Evolutionary conservation across 1,140 invertebrate species (phyloP).

Genomic region (Monomorium pharaonis): DNA sequence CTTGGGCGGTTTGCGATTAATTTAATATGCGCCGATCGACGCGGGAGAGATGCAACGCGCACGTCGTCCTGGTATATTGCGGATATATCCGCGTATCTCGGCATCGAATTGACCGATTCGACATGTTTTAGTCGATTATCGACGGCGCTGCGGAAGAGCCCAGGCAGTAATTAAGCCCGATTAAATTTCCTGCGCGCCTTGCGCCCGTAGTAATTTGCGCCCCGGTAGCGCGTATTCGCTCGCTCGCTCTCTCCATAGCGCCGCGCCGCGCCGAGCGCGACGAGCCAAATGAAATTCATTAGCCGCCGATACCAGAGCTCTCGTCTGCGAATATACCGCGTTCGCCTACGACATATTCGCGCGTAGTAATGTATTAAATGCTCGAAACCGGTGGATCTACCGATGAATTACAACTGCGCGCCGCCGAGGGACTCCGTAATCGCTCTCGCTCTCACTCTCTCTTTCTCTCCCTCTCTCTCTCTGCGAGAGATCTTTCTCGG

Average conservation of each 20-base stretch:
- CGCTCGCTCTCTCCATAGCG: background rate
- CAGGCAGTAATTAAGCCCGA: constrained; percentile 71
- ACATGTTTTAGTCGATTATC: constrained; percentile 71
- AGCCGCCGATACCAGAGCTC: constrained; percentile 54
- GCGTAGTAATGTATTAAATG: constrained; percentile 45
- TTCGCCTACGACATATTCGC: constrained; percentile 44
- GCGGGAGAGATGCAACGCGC: constrained; percentile 48
- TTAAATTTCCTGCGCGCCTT: constrained; percentile 73
- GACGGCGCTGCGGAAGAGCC: constrained; percentile 64
- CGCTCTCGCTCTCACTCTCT: too few species aligned
- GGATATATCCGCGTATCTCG: constrained; percentile 54
- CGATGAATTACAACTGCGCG: constrained; percentile 32
- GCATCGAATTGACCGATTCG: constrained; percentile 67
- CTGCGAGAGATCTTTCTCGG: background rate
- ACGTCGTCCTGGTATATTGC: constrained; percentile 51
- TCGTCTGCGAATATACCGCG: constrained; percentile 40
- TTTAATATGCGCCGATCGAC: constrained; percentile 65
- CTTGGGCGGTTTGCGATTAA: constrained; percentile 63
- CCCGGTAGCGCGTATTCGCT: constrained; percentile 56
- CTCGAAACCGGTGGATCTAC: constrained; percentile 23
- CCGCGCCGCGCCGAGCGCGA: constrained; percentile 42
- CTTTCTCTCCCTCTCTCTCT: too few species aligned
- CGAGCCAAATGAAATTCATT: constrained; percentile 73
- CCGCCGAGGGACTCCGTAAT: constrained; percentile 22
- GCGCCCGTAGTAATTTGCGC: constrained; percentile 68